Evolutionary conservation across 2,888 invertebrate genomes (phyloP).

Genomic region (Agriopis marginaria): DNA sequence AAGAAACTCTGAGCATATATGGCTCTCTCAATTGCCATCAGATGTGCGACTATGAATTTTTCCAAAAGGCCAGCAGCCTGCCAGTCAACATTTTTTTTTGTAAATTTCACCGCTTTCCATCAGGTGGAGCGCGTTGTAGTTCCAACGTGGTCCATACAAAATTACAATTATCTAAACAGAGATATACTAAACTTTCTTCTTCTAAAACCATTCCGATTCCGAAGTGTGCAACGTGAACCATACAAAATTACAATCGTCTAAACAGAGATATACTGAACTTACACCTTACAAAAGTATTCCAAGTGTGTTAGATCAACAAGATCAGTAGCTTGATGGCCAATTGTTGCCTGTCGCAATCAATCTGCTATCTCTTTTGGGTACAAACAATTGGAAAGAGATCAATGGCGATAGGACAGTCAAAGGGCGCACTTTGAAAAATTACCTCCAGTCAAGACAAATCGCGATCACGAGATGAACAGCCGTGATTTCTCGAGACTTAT

Average conservation of each 20-base stretch:
- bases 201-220: no score
- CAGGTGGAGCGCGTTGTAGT: no score
- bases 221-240: no score
- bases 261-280: neutral
- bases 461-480: constrained; percentile 66
- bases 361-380: constrained; percentile 3
- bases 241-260: no score
- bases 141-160: no score
- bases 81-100: no score
- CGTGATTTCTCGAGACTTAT: constrained; percentile 70
- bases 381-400: constrained; percentile 25
- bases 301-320: constrained; percentile 3
- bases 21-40: no score
- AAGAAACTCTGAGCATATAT: no score
- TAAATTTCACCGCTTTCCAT: no score
- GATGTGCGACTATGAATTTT: no score
- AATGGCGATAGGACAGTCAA: constrained; percentile 21
- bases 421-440: constrained; percentile 64
- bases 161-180: no score
- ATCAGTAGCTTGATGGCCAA: constrained; percentile 1
- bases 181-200: constrained; percentile 1
- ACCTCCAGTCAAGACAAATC: constrained; percentile 65
- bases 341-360: constrained; percentile 34
- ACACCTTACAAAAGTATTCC: neutral
- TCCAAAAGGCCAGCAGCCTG: no score